phyloP scores from a whole-genome alignment of 2,888 invertebrate species.

The Caenorhabditis imperialis region DNA sequence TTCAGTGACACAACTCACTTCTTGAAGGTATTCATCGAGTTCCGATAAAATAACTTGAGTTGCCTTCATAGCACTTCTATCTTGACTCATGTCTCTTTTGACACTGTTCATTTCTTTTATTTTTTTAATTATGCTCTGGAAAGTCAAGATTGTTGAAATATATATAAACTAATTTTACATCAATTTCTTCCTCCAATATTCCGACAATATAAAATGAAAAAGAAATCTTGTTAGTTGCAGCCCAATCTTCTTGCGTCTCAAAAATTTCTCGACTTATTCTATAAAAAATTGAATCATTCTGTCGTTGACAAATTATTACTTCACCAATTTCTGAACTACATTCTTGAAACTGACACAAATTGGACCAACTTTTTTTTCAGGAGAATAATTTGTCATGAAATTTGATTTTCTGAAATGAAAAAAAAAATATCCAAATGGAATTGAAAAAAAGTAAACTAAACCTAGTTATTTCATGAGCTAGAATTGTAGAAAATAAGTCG shows the following conservation, averaged over 20 bases:
- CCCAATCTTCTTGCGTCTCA: conserved; percentile 54
- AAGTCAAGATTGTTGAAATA: not conserved
- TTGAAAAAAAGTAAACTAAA: too few species aligned
- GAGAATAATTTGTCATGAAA: conserved; percentile 41
- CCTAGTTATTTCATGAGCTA: conserved; percentile 57
- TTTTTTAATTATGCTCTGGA: conserved; percentile 55
- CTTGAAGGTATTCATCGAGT: conserved; percentile 51
- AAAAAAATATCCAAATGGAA: too few species aligned
- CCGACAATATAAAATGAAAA: conserved; percentile 58
- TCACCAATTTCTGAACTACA: conserved; percentile 38
- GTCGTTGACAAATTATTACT: conserved; percentile 7
- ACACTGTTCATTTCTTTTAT: conserved; percentile 59
- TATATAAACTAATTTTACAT: conserved; percentile 20
- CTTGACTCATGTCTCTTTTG: conserved; percentile 50
- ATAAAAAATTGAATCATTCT: conserved; percentile 1
- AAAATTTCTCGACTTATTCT: conserved; percentile 52
- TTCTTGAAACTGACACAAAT: conserved; percentile 43
- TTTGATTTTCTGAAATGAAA: conserved; percentile 40
- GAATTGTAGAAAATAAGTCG: conserved; percentile 56
- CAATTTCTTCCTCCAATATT: conserved; percentile 59
- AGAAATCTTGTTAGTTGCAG: conserved; percentile 52
- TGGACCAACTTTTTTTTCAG: conserved; percentile 35
- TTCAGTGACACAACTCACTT: too few species aligned
- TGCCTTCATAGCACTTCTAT: conserved; percentile 56
- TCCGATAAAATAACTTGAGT: conserved; percentile 48